Evolutionary conservation across 2,888 invertebrate genomes (phyloP).

Genomic region (Caenorhabditis panamensis): DNA sequence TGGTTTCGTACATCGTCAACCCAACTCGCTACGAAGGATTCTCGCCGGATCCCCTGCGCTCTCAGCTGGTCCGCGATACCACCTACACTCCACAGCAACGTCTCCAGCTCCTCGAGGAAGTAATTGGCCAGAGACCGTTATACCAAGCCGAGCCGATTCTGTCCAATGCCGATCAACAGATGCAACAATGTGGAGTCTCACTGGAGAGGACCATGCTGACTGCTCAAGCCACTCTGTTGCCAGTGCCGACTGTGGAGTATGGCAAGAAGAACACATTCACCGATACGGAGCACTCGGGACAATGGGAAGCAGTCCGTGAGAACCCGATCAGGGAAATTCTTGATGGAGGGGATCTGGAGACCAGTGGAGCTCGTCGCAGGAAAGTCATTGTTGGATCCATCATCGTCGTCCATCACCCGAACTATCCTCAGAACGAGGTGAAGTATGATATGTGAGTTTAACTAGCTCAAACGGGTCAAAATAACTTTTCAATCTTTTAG

Average conservation of each 20-base stretch:
- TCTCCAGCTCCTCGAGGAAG: not conserved
- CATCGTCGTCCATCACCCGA: not conserved
- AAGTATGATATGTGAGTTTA: not conserved
- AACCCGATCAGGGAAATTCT: slow-evolving; percentile 8
- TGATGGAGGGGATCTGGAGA: not conserved
- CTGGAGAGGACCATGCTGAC: slow-evolving; percentile 27
- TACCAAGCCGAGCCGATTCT: not conserved
- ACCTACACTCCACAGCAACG: slow-evolving; percentile 14
- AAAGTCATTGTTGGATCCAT: slow-evolving; percentile 25
- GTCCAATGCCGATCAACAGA: slow-evolving; percentile 37
- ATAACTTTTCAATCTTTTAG: not conserved
- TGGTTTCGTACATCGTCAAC: not conserved
- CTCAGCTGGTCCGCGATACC: not conserved
- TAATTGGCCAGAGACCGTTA: slow-evolving; percentile 8
- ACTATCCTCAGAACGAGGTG: not conserved
- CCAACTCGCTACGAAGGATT: slow-evolving; percentile 10
- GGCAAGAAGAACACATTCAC: slow-evolving; percentile 17
- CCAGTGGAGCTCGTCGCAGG: not conserved
- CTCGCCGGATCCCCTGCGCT: not conserved
- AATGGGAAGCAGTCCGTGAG: slow-evolving; percentile 26
- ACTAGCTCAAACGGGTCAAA: not conserved
- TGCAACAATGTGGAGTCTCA: slow-evolving; percentile 9
- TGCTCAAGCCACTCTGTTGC: slow-evolving; percentile 38
- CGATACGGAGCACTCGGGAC: slow-evolving; percentile 4
- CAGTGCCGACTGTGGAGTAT: slow-evolving; percentile 37